A percentile compares a stretch with the other conserved stretches of the same genome.
Conservation (phyloP, 53 echinoderm and acorn worm species). For the Temnopleurus reevesii region DNA sequence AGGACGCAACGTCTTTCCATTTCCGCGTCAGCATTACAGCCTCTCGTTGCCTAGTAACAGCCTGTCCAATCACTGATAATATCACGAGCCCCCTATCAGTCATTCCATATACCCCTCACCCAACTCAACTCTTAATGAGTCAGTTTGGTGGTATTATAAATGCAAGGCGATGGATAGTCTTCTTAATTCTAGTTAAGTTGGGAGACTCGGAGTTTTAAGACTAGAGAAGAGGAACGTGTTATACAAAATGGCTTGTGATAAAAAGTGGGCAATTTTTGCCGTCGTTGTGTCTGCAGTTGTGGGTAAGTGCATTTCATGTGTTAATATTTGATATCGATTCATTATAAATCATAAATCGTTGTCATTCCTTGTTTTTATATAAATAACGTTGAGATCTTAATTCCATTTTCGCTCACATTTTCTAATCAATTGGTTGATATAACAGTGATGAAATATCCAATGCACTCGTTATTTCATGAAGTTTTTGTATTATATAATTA, state of each 20-base stretch:
- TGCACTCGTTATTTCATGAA: too few species aligned
- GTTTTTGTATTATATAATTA: too few species aligned
- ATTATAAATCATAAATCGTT: too few species aligned
- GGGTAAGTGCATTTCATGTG: constrained; percentile 31
- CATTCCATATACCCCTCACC: neutral
- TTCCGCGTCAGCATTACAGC: constrained; percentile 1
- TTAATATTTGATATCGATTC: too few species aligned
- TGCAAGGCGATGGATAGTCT: neutral
- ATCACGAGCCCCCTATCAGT: constrained; percentile 11
- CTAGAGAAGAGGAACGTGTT: neutral
- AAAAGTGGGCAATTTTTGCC: constrained; percentile 25
- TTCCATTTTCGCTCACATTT: too few species aligned
- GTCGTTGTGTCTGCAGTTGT: constrained; percentile 8
- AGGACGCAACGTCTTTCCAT: neutral
- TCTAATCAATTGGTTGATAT: too few species aligned
- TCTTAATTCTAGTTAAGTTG: neutral
- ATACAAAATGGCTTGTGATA: neutral
- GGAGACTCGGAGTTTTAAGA: too few species aligned
- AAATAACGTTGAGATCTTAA: too few species aligned
- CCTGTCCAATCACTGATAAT: neutral
- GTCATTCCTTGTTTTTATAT: too few species aligned
- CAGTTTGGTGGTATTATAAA: constrained; percentile 17
- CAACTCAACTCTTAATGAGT: constrained; percentile 20
- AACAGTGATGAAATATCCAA: too few species aligned
- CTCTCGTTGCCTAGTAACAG: neutral